Conservation (phyloP, 1,140 invertebrate species). For the Adoxophyes honmai region DNA sequence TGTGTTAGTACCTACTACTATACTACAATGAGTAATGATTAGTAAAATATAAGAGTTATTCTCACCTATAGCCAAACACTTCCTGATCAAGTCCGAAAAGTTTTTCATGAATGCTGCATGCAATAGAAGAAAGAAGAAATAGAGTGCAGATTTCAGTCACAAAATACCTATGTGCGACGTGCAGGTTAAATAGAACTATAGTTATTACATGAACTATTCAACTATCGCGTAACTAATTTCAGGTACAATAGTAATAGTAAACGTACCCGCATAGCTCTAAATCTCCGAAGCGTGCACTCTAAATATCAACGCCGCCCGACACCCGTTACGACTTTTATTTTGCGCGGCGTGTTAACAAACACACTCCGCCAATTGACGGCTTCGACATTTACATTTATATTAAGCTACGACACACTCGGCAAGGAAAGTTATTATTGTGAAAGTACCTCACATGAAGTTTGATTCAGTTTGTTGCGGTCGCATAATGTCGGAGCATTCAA, state of each 20-base stretch:
- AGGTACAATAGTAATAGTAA: background rate
- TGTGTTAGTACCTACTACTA: constrained; percentile 11
- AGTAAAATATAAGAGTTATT: constrained; percentile 24
- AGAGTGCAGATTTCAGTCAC: constrained; percentile 58
- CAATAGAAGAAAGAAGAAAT: constrained; percentile 71
- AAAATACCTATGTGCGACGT: constrained; percentile 30
- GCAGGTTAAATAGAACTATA: constrained; percentile 12
- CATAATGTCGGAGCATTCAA: constrained; percentile 5
- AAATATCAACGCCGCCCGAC: background rate
- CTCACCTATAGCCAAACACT: constrained; percentile 85
- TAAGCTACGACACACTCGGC: background rate
- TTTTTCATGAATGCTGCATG: constrained; percentile 86
- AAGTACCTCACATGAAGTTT: background rate
- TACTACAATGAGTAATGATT: constrained; percentile 19
- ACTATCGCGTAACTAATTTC: background rate
- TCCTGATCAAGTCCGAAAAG: constrained; percentile 85
- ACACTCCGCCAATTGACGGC: background rate
- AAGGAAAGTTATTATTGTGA: background rate
- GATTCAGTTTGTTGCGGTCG: background rate
- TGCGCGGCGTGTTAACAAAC: background rate
- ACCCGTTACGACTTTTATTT: background rate
- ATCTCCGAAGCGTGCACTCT: background rate
- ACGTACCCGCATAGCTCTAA: constrained; percentile 7
- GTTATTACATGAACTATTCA: background rate
- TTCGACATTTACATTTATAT: constrained; percentile 12